These are phyloP conservation scores for Sitophilus oryzae DNA, from an alignment of 1,140 invertebrate genomes.

Conservation along the genomic window DNA sequence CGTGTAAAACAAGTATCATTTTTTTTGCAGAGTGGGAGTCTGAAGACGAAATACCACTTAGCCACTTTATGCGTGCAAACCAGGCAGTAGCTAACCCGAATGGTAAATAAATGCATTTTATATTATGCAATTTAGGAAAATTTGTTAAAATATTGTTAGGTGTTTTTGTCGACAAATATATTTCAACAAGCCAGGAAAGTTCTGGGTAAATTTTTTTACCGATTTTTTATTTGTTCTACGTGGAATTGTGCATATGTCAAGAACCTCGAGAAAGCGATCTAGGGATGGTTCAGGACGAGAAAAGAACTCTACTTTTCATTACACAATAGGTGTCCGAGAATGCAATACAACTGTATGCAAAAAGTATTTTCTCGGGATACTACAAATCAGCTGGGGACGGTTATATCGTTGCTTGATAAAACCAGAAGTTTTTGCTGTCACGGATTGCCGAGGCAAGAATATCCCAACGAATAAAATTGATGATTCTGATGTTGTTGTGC, in stretches of 20 bases:
- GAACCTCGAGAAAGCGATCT: background rate
- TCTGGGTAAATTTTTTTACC: background rate
- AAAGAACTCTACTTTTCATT: slow-evolving; percentile 3
- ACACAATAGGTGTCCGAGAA: background rate
- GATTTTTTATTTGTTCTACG: slow-evolving; percentile 3
- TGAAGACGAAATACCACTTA: background rate
- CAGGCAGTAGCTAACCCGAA: background rate
- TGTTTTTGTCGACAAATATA: background rate
- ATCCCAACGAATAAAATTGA: slow-evolving; percentile 13
- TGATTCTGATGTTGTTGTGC: slow-evolving; percentile 13
- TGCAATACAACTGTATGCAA: slow-evolving; percentile 2
- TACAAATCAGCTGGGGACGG: slow-evolving; percentile 8
- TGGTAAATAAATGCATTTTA: background rate
- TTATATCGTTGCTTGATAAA: slow-evolving; percentile 5
- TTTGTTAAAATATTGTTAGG: background rate
- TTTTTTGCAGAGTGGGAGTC: background rate
- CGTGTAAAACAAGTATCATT: background rate
- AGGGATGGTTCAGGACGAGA: slow-evolving; percentile 1
- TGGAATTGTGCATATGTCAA: background rate
- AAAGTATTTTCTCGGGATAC: slow-evolving; percentile 1
- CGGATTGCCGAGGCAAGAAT: slow-evolving; percentile 9
- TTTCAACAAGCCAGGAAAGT: slow-evolving; percentile 5
- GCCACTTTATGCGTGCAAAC: background rate
- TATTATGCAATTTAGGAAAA: too few species aligned
- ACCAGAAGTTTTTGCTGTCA: slow-evolving; percentile 8